phyloP scores from a whole-genome alignment of 2,113 vertebrate genomes.

The Neolamprologus brichardi region DNA sequence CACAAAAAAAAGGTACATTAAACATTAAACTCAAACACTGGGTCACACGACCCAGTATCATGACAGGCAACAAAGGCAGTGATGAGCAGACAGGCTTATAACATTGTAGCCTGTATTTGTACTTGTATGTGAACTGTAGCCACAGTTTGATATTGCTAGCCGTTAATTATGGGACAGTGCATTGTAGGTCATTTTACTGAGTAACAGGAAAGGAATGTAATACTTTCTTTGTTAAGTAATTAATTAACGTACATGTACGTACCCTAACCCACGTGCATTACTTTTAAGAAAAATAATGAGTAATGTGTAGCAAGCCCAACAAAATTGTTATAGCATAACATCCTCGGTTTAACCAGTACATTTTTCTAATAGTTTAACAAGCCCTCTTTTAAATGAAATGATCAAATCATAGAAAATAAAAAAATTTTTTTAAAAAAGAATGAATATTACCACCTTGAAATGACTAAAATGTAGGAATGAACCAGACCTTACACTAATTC shows the following conservation, averaged over 20 bases:
- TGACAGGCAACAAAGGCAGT: background rate
- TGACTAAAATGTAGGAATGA: accelerated
- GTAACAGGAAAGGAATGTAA: background rate
- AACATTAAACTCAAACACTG: background rate
- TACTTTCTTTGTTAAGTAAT: background rate
- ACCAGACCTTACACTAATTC: accelerated
- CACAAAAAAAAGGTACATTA: background rate
- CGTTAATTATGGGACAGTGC: background rate
- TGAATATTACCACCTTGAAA: background rate
- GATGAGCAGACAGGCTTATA: background rate
- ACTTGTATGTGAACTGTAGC: background rate
- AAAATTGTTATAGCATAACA: background rate
- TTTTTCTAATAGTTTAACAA: background rate
- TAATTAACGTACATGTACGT: background rate
- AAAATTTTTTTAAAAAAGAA: accelerated
- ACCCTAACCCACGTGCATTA: background rate
- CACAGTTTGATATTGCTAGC: accelerated
- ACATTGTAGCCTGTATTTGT: background rate
- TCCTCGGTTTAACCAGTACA: background rate
- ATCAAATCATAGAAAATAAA: background rate
- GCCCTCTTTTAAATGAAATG: background rate
- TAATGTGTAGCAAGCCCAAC: background rate
- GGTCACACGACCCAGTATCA: accelerated
- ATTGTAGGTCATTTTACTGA: accelerated
- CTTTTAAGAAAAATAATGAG: background rate